Evolutionary conservation across 2,113 vertebrate genomes (phyloP), one percentile per base, ranked within the genome.

Genomic region (Xenopus laevis): DNA sequence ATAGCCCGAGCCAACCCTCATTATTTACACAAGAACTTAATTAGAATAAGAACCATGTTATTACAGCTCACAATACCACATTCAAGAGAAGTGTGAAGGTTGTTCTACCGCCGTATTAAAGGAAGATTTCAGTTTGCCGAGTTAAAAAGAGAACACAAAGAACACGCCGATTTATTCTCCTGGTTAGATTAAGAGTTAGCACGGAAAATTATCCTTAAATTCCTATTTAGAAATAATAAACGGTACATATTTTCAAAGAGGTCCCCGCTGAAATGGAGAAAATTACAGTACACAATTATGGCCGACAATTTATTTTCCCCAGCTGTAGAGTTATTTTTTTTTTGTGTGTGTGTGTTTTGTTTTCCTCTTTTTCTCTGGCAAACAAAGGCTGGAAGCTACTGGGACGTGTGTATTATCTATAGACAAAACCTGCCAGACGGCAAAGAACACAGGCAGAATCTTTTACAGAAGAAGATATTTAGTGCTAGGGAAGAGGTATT

Each of bases 301-400:
- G 66, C 40, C 44, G 57, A 76, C 73, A 76, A 76, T 76, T 77
- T 70, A 53, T 76, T 75, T 76, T 69, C 45, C 73, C 73, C 73
- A 69, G 73, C 73, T 76, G 74, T 63, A 77, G 59, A 58, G 30
- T 57, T 60, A 70, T 69, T 27, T 4, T 27, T 27, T 27, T 27
- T 27, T 1, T 27, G 1, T 1, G 1, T 27, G 23, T 61, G 65
- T 33, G 45, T 61, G 33, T 33, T 69, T 70, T 64, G 53, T 50
- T 62, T 70, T 70, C 30, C 44, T 52, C 15, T 27, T 67, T 74
- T 69, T 69, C 58, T 68, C 69, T 57, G 63, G 33, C 67, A 70
- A 57, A 77, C 69, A 70, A 77, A 67, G 66, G 33, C 53, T 18
- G 50, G 30, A 55, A 61, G 67, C 66, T 68, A 44, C 47, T 40